Base-by-base conservation (phyloP, 2,797 vertebrate species). In the Furcifer pardalis region DNA sequence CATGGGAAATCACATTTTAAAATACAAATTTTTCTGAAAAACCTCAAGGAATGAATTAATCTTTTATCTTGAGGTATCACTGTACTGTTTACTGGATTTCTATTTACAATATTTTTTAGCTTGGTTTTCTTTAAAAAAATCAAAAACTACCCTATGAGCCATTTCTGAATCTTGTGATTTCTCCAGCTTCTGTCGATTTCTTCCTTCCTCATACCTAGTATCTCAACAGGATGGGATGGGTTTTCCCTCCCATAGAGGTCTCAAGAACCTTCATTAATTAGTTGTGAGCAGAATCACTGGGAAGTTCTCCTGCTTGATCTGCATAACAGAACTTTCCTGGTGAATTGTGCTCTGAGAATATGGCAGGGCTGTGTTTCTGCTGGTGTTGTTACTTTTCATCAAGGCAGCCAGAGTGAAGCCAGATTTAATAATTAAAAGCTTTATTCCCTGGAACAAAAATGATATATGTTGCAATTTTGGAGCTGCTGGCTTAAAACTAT, bases 371-470 rank as follows among this genome's bases (percentile, higher is more conserved):
- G 35, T 68, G 13, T 69, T 76, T 46, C 10, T 46, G 60, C 52
- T 63, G 74, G 7, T 7, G 1, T 59, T 1, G 0, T 84, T 86
- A 62, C 66, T 90, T 90, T 86, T 73, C 37, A 37, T 7, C 13
- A n/a, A 59, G 62, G 3, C 63, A 63, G 66, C 73, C 63, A 77
- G 63, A 37, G 25, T 13, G 60, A 52, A 90, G 78, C 32, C 73
- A 42, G 17, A 73, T 89, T 87, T 81, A 84, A 85, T 86, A 77
- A 86, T 4, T 79, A 81, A 83, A 87, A 81, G 56, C 77, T 86
- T 88, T 88, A 72, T 40, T 80, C 1, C 35, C 25, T 49, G 59
- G 5, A 65, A 66, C 46, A 79, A 78, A 9, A 52, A 3, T 1
- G 0, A 88, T 77, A 71, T 87, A 79, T 40, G 2, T 79, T 2